Evolutionary conservation across 2,888 invertebrate species (phyloP), one percentile per base, ranked within the genome.

Genomic region (Mesochorus sp.): DNA sequence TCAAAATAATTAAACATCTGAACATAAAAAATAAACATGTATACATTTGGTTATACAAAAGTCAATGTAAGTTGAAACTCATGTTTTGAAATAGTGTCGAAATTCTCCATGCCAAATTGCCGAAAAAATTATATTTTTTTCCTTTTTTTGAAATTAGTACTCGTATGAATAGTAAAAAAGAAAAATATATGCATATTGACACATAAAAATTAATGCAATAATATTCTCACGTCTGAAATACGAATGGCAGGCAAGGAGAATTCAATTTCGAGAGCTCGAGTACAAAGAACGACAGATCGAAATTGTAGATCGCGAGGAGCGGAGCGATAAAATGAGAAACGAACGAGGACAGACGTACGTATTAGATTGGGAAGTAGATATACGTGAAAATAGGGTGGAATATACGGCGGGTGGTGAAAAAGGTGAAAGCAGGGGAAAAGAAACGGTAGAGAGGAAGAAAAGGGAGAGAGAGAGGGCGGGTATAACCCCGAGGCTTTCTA

Each of bases 301-400:
- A 44, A 61, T 61, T 26, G 51, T 28, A 53, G 53, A 28, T 21
- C 12, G 37, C 34, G 10, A 21, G 10, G 57, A 57, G 5, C 21
- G 10, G 57, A 57, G 5, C 21, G 12, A 34, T 37, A 37, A 66
- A 57, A 73, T 73, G 57, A 57, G 37, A 57, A 49, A 49, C 31
- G 49, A 64, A 57, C 10, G 21, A 17, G 24, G 39, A 21, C 31
- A 8, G 14, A 24, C 42, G 24, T 55, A 51, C 21, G 55, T 61
- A 55, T 51, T 47, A 24, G 66, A 53, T 67, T 8, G 71, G 24
- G 51, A 47, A 14, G 28, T 53, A 53, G 51, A 57, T 62, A 44
- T 51, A 42, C 24, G 44, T 12, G 47, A 67, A 67, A 51, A 31
- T 44, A 66, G 47, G 26, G 42, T 19, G 44, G 26, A 31, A 62